Evolutionary conservation across 1,140 invertebrate species (phyloP).

Genomic region (Drosophila grimshawi): DNA sequence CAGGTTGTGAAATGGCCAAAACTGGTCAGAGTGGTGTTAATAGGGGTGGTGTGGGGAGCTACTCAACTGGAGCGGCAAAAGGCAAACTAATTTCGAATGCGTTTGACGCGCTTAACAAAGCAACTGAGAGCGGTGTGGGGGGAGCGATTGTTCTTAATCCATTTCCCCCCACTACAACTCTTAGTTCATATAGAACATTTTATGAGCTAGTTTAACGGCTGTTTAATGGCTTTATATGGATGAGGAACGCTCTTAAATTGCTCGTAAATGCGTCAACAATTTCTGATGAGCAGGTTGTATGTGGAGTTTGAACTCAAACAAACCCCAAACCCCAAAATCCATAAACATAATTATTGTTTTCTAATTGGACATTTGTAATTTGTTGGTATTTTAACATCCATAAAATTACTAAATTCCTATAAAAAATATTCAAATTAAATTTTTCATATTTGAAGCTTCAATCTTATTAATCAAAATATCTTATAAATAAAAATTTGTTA

Average conservation of each 20-base stretch:
- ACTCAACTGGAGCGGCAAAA: slow-evolving; percentile 31
- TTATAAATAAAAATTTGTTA: no score
- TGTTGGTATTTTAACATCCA: not conserved
- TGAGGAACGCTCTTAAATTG: slow-evolving; percentile 26
- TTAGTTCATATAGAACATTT: slow-evolving; percentile 36
- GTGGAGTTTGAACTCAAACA: not conserved
- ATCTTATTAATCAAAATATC: no score
- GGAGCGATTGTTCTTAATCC: not conserved
- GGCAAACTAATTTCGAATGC: slow-evolving; percentile 57
- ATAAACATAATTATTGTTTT: slow-evolving; percentile 6
- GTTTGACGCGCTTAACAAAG: slow-evolving; percentile 70
- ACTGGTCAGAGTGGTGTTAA: not conserved
- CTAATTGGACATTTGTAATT: slow-evolving; percentile 1
- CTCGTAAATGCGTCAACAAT: slow-evolving; percentile 40
- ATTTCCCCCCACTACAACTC: no score
- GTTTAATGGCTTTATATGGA: slow-evolving; percentile 66
- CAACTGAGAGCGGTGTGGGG: slow-evolving; percentile 18
- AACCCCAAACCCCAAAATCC: not conserved
- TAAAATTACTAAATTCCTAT: no score
- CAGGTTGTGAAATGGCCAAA: slow-evolving; percentile 17
- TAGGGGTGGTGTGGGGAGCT: not conserved
- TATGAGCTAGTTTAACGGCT: slow-evolving; percentile 65
- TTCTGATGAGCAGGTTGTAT: not conserved
- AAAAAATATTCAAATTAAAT: no score
- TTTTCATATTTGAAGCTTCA: no score